Percentiles rank a stretch among this genome's conserved stretches.
Evolutionary conservation across 2,888 invertebrate genomes (phyloP).

Genomic region (Nudaria mundana): DNA sequence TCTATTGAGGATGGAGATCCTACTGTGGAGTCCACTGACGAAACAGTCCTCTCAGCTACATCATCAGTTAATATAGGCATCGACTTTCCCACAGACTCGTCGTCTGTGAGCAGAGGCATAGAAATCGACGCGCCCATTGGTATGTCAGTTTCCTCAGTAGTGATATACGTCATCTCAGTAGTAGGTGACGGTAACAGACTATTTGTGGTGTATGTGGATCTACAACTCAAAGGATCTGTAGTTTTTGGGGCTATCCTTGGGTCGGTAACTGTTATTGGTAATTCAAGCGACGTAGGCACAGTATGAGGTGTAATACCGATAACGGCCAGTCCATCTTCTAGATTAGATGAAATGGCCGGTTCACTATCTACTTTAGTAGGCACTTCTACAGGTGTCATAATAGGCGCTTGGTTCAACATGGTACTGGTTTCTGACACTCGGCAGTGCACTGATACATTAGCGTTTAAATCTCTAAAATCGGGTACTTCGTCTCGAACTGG

Average conservation of each 20-base stretch:
- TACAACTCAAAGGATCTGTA: slow-evolving; percentile 59
- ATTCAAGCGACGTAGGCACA: slow-evolving; percentile 86
- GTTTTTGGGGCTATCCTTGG: slow-evolving; percentile 84
- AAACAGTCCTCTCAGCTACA: slow-evolving; percentile 46
- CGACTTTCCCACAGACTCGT: slow-evolving; percentile 59
- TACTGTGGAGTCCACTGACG: slow-evolving; percentile 50
- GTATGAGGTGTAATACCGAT: slow-evolving; percentile 80
- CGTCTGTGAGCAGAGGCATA: slow-evolving; percentile 82
- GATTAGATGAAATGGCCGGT: slow-evolving; percentile 51
- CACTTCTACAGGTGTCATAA: slow-evolving; percentile 90
- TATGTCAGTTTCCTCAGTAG: slow-evolving; percentile 54
- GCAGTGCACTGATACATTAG: slow-evolving; percentile 77
- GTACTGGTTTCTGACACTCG: slow-evolving; percentile 89
- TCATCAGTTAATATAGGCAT: slow-evolving; percentile 74
- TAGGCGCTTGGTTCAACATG: slow-evolving; percentile 88
- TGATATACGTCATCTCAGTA: slow-evolving; percentile 59
- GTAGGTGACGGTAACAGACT: slow-evolving; percentile 52
- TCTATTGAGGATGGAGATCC: slow-evolving; percentile 53
- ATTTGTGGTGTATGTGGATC: slow-evolving; percentile 47
- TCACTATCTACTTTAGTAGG: slow-evolving; percentile 77
- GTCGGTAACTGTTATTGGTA: slow-evolving; percentile 89
- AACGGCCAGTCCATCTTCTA: slow-evolving; percentile 81
- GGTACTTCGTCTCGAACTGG: slow-evolving; percentile 79
- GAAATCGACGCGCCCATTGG: slow-evolving; percentile 67
- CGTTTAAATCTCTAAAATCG: slow-evolving; percentile 81